phyloP scores from a whole-genome alignment of 1,140 invertebrate genomes.

The Halesus radiatus region DNA sequence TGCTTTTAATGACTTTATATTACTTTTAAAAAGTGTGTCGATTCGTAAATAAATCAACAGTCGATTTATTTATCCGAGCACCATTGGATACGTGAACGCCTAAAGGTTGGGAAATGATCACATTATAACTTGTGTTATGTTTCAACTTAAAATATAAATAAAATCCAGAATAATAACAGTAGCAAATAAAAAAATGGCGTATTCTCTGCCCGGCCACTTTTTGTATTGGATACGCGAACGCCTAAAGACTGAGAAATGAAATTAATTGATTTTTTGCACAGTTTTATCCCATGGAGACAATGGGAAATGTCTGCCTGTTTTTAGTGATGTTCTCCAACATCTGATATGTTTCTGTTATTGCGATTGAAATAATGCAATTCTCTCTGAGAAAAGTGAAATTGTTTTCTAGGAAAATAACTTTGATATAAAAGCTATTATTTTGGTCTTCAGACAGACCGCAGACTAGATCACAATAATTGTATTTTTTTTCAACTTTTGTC shows the following conservation, averaged over 20 bases:
- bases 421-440: no score
- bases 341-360: slow-evolving; percentile 1
- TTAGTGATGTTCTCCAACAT: slow-evolving; percentile 13
- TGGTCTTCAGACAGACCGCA: no score
- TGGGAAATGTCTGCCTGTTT: slow-evolving; percentile 19
- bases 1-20: no score
- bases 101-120: not conserved
- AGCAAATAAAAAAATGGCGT: not conserved
- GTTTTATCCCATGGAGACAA: slow-evolving; percentile 1
- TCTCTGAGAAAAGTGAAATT: slow-evolving; percentile 22
- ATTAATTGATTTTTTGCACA: not conserved
- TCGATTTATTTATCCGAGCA: no score
- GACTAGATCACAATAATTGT: no score
- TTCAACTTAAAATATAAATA: not conserved
- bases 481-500: no score
- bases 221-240: not conserved
- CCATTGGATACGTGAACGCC: not conserved
- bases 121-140: no score
- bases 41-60: no score
- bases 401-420: not conserved
- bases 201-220: not conserved
- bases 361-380: not conserved
- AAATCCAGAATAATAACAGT: not conserved
- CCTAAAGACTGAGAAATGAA: not conserved
- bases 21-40: no score